Conservation (phyloP, 2,888 invertebrate genomes). For the Xiphydria camelus region DNA sequence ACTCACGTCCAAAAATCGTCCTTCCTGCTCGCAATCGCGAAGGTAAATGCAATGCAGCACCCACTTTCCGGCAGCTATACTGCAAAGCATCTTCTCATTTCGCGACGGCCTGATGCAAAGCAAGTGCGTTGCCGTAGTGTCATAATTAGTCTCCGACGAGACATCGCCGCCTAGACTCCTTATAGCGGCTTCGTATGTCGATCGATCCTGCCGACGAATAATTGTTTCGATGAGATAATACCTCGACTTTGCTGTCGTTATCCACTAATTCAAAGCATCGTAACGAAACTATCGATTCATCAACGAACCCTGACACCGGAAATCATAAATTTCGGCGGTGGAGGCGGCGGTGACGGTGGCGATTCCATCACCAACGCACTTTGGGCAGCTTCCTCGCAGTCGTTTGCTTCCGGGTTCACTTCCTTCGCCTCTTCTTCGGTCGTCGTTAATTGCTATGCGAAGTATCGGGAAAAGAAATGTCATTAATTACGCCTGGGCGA, state of each 20-base stretch:
- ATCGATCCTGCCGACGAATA: constrained; percentile 56
- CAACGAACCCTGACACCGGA: constrained; percentile 44
- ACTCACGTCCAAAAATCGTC: constrained; percentile 68
- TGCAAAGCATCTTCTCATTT: constrained; percentile 86
- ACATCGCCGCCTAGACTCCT: constrained; percentile 68
- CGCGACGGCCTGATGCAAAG: constrained; percentile 74
- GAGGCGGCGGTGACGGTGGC: background rate
- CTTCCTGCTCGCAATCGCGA: constrained; percentile 65
- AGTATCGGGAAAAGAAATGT: too few relatives aligned
- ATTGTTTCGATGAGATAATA: background rate
- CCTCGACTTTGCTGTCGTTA: too few relatives aligned
- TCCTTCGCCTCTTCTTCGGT: constrained; percentile 7
- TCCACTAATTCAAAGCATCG: background rate
- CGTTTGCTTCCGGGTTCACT: background rate
- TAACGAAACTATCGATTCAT: background rate
- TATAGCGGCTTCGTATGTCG: constrained; percentile 63
- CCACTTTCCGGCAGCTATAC: constrained; percentile 89
- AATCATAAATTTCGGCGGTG: constrained; percentile 47
- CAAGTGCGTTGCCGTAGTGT: constrained; percentile 73
- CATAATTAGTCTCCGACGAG: constrained; percentile 62
- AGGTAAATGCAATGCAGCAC: constrained; percentile 81
- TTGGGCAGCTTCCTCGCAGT: constrained; percentile 16
- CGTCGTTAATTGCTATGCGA: constrained; percentile 11
- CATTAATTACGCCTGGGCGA: too few relatives aligned
- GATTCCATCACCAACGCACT: too few relatives aligned